A percentile compares a stretch with the other conserved stretches of the same genome.
phyloP scores from a whole-genome alignment of 2,113 vertebrate species.

The Astur gentilis region DNA sequence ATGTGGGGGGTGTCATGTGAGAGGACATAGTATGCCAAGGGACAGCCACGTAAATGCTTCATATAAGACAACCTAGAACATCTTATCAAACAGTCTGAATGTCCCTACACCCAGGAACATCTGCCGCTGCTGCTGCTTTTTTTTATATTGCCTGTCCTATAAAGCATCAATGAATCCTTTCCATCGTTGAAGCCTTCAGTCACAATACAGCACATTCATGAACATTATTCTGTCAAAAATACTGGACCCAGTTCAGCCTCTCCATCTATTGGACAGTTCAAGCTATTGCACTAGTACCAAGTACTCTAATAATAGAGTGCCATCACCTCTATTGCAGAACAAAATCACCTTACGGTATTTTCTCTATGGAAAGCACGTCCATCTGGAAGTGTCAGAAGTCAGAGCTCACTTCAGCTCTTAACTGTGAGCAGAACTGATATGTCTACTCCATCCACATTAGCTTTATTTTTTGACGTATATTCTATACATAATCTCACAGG shows the following conservation, averaged over 20 bases:
- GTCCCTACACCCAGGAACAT: neutral
- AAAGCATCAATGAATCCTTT: neutral
- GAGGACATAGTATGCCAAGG: neutral
- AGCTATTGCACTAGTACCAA: neutral
- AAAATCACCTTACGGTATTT: accelerated
- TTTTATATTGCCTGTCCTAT: neutral
- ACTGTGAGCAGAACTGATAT: neutral
- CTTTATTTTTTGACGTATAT: neutral
- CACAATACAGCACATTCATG: neutral
- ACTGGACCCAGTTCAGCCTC: neutral
- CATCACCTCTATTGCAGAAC: accelerated
- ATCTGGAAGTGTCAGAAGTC: neutral
- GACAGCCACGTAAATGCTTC: neutral
- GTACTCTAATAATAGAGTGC: neutral
- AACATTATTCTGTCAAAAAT: neutral
- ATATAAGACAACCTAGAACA: neutral
- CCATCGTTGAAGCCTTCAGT: neutral
- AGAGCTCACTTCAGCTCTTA: neutral
- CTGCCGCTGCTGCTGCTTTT: neutral
- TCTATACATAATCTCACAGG: neutral
- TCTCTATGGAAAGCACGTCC: neutral
- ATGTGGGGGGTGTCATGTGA: neutral
- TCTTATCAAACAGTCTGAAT: neutral
- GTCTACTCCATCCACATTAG: neutral
- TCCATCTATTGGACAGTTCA: neutral